Conservation (phyloP, 2,113 vertebrate genomes). For the Stegastes partitus region DNA sequence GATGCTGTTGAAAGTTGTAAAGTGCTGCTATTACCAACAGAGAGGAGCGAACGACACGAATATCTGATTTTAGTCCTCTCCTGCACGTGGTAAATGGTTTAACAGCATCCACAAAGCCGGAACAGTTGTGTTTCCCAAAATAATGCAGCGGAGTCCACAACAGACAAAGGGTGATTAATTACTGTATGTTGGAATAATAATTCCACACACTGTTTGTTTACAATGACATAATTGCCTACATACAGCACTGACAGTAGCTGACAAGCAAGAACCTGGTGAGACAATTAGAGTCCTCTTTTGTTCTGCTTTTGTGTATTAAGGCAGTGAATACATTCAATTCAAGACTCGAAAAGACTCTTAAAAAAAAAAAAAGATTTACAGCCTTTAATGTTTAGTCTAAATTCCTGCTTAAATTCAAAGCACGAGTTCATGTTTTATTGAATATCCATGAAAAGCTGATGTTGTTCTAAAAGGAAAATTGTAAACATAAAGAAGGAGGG, state of each 20-base stretch:
- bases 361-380: too few relatives aligned
- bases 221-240: conserved; percentile 66
- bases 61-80: conserved; percentile 27
- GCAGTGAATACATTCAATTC: conserved; percentile 1
- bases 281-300: conserved; percentile 52
- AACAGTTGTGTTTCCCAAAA: conserved; percentile 13
- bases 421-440: neutral
- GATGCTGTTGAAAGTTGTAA: conserved; percentile 40
- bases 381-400: neutral
- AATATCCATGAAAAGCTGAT: conserved; percentile 3
- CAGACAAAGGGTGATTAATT: conserved; percentile 60
- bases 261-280: conserved; percentile 59
- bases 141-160: conserved; percentile 33
- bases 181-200: conserved; percentile 52
- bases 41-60: conserved; percentile 14
- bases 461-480: conserved; percentile 4
- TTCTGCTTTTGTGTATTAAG: conserved; percentile 26
- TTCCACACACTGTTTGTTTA: conserved; percentile 67
- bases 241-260: conserved; percentile 52
- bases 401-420: neutral
- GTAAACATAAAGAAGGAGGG: neutral
- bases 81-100: conserved; percentile 9
- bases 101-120: conserved; percentile 17
- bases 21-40: conserved; percentile 41
- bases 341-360: too few relatives aligned